Conservation (phyloP, 2,797 vertebrate genomes). For the Tolypeutes matacus region DNA sequence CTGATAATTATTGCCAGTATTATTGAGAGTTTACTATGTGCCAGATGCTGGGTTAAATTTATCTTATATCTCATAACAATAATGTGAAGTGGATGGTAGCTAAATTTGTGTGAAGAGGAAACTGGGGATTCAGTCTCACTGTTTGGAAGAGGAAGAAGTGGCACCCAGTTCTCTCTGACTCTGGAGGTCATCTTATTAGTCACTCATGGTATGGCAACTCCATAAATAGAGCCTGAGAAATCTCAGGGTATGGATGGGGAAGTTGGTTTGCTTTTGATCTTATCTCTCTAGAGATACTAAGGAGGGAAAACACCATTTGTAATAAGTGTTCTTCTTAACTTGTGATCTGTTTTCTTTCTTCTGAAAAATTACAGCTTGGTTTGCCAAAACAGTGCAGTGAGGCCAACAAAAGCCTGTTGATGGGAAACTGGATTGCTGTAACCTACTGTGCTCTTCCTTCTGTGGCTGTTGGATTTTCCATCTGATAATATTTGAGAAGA, state of each 20-base stretch:
- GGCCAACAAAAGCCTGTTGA: neutral
- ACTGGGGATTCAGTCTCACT: neutral
- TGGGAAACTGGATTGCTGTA: neutral
- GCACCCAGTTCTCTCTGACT: neutral
- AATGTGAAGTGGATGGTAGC: neutral
- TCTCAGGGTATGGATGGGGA: neutral
- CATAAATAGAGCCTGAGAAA: neutral
- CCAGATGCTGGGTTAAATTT: neutral
- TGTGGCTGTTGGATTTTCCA: constrained; percentile 15
- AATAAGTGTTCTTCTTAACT: neutral
- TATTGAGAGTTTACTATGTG: neutral
- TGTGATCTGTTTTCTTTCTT: neutral
- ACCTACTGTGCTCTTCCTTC: neutral
- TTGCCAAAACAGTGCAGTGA: neutral
- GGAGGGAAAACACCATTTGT: neutral
- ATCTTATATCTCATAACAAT: neutral
- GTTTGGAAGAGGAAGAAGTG: neutral
- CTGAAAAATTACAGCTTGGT: neutral
- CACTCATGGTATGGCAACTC: fast-evolving
- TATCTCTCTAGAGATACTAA: neutral
- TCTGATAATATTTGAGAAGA: constrained; percentile 49
- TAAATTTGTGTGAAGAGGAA: neutral
- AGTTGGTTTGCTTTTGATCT: neutral
- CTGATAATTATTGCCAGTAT: neutral
- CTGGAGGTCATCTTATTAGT: neutral